Conservation (phyloP, 1,140 invertebrate genomes). For the Octopus bimaculoides region DNA sequence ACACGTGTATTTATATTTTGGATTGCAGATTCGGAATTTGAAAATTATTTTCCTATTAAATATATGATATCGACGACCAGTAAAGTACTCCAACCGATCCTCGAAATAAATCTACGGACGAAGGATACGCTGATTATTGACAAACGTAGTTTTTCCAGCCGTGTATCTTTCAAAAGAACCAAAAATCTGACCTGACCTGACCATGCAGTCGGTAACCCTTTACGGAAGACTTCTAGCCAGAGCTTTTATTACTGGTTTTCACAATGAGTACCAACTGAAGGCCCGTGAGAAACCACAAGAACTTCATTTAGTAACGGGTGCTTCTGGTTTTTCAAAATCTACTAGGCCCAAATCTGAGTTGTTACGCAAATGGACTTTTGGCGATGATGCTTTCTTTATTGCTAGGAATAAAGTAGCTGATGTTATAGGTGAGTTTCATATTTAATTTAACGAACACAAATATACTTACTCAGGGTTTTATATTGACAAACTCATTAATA, state of each 20-base stretch:
- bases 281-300: constrained; percentile 29
- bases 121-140: not conserved
- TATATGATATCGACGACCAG: not conserved
- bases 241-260: constrained; percentile 46
- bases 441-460: not conserved
- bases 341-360: constrained; percentile 63
- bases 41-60: not conserved
- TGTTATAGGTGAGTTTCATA: constrained; percentile 77
- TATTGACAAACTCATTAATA: too few relatives aligned
- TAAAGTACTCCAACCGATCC: not conserved
- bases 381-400: constrained; percentile 95
- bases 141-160: not conserved
- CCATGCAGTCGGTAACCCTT: constrained; percentile 44
- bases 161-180: not conserved
- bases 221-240: constrained; percentile 46
- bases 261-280: constrained; percentile 48
- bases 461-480: too few relatives aligned
- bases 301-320: constrained; percentile 51
- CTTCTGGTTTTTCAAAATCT: constrained; percentile 52
- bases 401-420: constrained; percentile 81
- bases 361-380: constrained; percentile 81
- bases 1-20: not conserved
- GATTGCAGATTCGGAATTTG: not conserved
- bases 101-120: not conserved
- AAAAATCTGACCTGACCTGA: constrained; percentile 9